phyloP scores from a whole-genome alignment of 1,140 invertebrate species.

The Adoxophyes honmai region DNA sequence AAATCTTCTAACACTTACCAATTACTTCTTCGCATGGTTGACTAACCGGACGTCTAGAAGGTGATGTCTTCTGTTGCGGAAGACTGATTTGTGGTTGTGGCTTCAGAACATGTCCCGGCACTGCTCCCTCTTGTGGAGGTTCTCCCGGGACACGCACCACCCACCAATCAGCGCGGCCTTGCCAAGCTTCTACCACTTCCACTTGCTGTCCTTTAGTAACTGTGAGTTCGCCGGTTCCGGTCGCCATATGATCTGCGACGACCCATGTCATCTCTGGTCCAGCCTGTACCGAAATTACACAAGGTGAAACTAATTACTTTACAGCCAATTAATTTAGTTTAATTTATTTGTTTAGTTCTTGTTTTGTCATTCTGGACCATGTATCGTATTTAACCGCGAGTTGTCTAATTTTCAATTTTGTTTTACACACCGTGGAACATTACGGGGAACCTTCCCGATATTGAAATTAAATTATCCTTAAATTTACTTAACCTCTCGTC shows the following conservation, averaged over 20 bases:
- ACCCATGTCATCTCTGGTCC: constrained; percentile 90
- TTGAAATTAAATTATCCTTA: too few relatives aligned
- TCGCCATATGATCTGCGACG: constrained; percentile 87
- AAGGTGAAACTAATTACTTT: too few relatives aligned
- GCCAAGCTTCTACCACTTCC: constrained; percentile 88
- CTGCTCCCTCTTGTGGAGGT: constrained; percentile 86
- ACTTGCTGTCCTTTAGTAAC: constrained; percentile 94
- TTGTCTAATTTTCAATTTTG: too few relatives aligned
- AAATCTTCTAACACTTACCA: constrained; percentile 37
- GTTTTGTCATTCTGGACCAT: too few relatives aligned
- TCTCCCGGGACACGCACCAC: constrained; percentile 79
- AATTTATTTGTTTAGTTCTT: too few relatives aligned
- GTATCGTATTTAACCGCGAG: too few relatives aligned
- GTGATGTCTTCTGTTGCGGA: constrained; percentile 78
- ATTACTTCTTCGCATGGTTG: constrained; percentile 53
- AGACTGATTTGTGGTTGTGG: constrained; percentile 80
- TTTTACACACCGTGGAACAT: too few relatives aligned
- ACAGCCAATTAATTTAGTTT: too few relatives aligned
- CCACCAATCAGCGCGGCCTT: constrained; percentile 79
- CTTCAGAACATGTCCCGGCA: constrained; percentile 89
- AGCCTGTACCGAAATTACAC: constrained; percentile 30
- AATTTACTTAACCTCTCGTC: too few relatives aligned
- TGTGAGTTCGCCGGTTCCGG: constrained; percentile 84
- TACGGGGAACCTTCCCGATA: too few relatives aligned
- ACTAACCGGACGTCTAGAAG: constrained; percentile 74